Conservation (phyloP, 2,797 vertebrate species). For the Falco biarmicus region DNA sequence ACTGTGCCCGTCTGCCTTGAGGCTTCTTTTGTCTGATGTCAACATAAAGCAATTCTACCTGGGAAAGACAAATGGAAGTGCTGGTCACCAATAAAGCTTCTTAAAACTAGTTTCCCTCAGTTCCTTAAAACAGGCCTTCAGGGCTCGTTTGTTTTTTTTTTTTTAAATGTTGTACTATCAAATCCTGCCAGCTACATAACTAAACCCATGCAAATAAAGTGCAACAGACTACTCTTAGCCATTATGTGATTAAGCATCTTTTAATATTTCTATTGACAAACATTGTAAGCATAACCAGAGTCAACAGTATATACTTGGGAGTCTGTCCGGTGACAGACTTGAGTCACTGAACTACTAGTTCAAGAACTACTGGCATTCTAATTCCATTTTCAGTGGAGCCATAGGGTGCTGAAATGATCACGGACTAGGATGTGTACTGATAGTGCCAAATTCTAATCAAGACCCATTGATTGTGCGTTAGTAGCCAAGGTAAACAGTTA, state of each 20-base stretch:
- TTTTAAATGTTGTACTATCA: neutral
- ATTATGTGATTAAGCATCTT: constrained; percentile 9
- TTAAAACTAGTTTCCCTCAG: neutral
- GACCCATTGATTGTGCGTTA: constrained; percentile 37
- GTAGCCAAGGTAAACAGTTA: constrained; percentile 44
- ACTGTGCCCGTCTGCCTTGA: neutral
- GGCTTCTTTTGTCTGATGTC: neutral
- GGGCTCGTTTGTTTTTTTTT: neutral
- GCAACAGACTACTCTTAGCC: constrained; percentile 13
- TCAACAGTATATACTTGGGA: neutral
- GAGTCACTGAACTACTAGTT: neutral
- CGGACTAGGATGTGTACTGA: accelerated
- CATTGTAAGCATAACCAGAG: constrained; percentile 23
- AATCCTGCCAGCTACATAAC: neutral
- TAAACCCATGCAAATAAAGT: neutral
- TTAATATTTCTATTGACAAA: constrained; percentile 68
- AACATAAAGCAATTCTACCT: neutral
- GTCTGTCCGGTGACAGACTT: neutral
- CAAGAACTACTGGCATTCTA: neutral
- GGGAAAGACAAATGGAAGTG: neutral
- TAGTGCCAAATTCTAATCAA: constrained; percentile 9
- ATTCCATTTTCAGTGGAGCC: neutral
- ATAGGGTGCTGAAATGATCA: constrained; percentile 4
- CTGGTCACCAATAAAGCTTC: neutral
- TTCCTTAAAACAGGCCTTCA: neutral